Conservation (phyloP, 1,140 invertebrate genomes). For the Zaprionus ornatus region DNA sequence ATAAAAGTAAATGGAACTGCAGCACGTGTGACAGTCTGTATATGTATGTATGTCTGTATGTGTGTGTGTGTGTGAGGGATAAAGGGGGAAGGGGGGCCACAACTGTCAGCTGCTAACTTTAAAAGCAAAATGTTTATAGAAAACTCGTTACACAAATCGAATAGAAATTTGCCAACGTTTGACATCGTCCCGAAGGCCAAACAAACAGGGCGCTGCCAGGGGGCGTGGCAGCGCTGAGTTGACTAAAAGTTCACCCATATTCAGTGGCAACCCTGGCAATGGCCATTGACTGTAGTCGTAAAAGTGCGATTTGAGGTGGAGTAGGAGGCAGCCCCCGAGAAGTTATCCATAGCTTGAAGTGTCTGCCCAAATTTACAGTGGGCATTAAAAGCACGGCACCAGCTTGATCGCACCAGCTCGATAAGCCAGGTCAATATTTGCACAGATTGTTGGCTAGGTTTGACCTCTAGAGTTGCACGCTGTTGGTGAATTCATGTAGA, state of each 20-base stretch:
- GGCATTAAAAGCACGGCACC: neutral
- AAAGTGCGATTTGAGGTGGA: conserved; percentile 18
- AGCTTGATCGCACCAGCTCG: neutral
- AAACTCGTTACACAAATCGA: conserved; percentile 81
- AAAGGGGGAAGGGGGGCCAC: neutral
- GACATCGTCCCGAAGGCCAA: conserved; percentile 41
- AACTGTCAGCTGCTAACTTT: conserved; percentile 76
- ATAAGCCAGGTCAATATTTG: neutral
- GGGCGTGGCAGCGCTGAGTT: conserved; percentile 13
- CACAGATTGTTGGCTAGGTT: neutral
- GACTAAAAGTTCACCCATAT: conserved; percentile 2
- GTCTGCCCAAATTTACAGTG: conserved; percentile 9
- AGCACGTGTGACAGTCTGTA: conserved; percentile 32
- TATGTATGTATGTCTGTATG: neutral
- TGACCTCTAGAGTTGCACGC: neutral
- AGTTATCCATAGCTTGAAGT: conserved; percentile 12
- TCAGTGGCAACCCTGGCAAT: conserved; percentile 17
- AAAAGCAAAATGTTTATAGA: conserved; percentile 81
- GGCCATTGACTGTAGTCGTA: conserved; percentile 26
- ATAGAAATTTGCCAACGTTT: conserved; percentile 71
- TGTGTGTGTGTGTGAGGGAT: conserved; percentile 24
- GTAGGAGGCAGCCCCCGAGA: neutral
- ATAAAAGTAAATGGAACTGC: conserved; percentile 78
- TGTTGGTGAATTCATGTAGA: neutral
- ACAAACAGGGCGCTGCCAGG: neutral